Evolutionary conservation across 2,113 vertebrate species (phyloP).

Genomic region (Myotis davidii): DNA sequence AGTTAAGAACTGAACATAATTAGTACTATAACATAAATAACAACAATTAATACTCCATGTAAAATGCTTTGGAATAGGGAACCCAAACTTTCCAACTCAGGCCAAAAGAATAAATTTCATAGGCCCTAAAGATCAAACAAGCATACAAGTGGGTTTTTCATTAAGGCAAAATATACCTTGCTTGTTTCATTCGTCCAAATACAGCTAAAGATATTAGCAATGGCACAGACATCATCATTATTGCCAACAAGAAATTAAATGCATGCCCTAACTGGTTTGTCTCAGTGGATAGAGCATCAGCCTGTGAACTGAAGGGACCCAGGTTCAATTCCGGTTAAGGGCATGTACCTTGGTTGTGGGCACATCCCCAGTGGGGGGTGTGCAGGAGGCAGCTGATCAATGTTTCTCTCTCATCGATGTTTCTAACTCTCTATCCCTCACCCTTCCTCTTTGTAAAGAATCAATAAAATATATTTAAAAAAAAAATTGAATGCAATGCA

Average conservation of each 20-base stretch:
- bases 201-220: neutral
- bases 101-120: neutral
- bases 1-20: conserved; percentile 85
- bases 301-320: no score
- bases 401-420: no score
- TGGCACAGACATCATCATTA: neutral
- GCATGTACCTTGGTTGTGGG: no score
- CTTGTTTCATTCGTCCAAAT: neutral
- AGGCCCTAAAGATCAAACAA: neutral
- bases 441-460: no score
- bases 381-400: no score
- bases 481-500: neutral
- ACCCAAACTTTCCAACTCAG: neutral
- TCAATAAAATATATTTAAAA: neutral
- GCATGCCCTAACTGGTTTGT: no score
- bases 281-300: no score
- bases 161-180: neutral
- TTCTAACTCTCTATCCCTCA: no score
- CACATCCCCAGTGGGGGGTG: no score
- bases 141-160: neutral
- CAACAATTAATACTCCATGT: neutral
- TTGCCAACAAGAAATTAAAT: neutral
- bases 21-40: neutral
- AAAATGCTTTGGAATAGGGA: neutral
- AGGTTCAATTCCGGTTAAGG: no score